Evolutionary conservation across 2,113 vertebrate species (phyloP).

Genomic region (Gymnobelideus leadbeateri): DNA sequence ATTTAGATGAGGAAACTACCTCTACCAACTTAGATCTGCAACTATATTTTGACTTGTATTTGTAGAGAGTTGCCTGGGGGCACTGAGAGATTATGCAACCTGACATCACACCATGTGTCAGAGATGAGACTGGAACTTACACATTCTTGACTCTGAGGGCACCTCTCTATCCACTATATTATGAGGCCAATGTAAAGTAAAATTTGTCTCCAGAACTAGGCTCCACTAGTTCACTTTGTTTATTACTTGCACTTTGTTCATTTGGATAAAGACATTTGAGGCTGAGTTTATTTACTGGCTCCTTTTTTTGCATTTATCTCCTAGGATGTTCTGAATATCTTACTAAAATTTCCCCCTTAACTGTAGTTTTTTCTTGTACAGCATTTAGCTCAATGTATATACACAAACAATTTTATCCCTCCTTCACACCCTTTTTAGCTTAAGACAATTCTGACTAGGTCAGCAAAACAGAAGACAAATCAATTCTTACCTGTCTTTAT

Average conservation of each 20-base stretch:
- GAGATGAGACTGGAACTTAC: neutral
- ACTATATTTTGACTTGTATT: neutral
- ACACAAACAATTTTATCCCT: neutral
- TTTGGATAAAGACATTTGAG: neutral
- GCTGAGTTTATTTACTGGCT: neutral
- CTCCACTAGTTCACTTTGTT: neutral
- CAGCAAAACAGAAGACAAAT: neutral
- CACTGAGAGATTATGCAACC: neutral
- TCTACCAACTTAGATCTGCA: neutral
- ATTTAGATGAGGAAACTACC: neutral
- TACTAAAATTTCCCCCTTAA: neutral
- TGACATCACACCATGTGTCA: neutral
- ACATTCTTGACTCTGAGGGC: neutral
- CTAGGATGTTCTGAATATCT: neutral
- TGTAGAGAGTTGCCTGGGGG: neutral
- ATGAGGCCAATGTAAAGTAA: neutral
- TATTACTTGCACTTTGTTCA: neutral
- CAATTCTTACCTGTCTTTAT: neutral
- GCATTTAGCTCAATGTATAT: neutral
- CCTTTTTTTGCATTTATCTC: neutral
- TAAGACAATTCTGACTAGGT: neutral
- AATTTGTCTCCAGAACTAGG: neutral
- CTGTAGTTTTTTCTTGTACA: neutral
- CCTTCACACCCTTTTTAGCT: neutral
- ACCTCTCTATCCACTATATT: neutral